These are phyloP conservation scores for Hycleus phaleratus DNA, from an alignment of 1,140 invertebrate species.

Conservation along the genomic window DNA sequence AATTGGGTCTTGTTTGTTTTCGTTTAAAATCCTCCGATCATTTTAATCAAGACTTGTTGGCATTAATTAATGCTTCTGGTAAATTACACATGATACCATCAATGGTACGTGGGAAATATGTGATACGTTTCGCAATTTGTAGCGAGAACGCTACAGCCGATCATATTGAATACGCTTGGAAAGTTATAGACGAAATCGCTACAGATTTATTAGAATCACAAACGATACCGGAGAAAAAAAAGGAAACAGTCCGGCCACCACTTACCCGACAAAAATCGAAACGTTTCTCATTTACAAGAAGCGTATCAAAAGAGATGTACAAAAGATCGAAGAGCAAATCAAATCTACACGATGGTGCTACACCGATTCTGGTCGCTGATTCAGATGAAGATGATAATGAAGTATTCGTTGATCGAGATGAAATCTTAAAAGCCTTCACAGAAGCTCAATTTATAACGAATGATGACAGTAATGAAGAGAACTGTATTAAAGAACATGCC, in stretches of 20 bases:
- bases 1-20: slow-evolving; percentile 64
- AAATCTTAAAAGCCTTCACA: not conserved
- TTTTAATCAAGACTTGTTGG: slow-evolving; percentile 72
- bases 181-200: slow-evolving; percentile 61
- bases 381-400: slow-evolving; percentile 37
- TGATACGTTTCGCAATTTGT: slow-evolving; percentile 78
- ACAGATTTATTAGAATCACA: slow-evolving; percentile 52
- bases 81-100: slow-evolving; percentile 87
- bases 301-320: slow-evolving; percentile 55
- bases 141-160: slow-evolving; percentile 68
- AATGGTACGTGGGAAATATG: slow-evolving; percentile 65
- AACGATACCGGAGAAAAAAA: slow-evolving; percentile 21
- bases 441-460: not conserved
- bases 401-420: slow-evolving; percentile 1
- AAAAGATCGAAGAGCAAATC: slow-evolving; percentile 51
- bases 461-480: slow-evolving; percentile 20
- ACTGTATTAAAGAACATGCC: slow-evolving; percentile 22
- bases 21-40: slow-evolving; percentile 61
- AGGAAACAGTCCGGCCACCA: slow-evolving; percentile 42
- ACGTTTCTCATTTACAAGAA: slow-evolving; percentile 59
- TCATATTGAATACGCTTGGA: slow-evolving; percentile 72
- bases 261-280: slow-evolving; percentile 49
- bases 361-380: slow-evolving; percentile 56
- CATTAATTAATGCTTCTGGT: slow-evolving; percentile 80
- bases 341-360: slow-evolving; percentile 58